Base-by-base conservation (phyloP, 2,113 vertebrate species). In the Origma solitaria region DNA sequence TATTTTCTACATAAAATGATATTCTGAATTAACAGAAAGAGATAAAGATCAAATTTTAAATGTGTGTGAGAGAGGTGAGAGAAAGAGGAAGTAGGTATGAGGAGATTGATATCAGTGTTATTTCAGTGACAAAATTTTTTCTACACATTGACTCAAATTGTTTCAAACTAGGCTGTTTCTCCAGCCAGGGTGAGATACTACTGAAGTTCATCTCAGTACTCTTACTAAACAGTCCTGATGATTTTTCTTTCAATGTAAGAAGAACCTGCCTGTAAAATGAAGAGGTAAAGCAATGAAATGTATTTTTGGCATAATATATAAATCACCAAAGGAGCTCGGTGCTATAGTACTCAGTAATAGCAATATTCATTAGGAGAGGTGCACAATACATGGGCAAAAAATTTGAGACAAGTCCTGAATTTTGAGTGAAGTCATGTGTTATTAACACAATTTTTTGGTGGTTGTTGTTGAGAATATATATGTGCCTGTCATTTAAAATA, bases 391-490 rank as follows among this genome's bases (percentile, higher is more conserved):
- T 9, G 18, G 23, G 18, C 19, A 83, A 75, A 86, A 25, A 44
- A 5, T 4, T 33, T 78, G 42, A 56, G 23, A 61, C 10, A 54
- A 69, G 57, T 44, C 7, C 61, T 47, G 28, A 38, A 37, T 68
- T 64, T n/a, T 73, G 23, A 60, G 25, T 82, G 76, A 50, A 19
- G 1, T 27, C 6, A 0, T 53, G 15, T 31, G 14, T 66, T 79
- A 33, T 8, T 15, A 61, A 38, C 3, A 33, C 0, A 0, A n/a
- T 22, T 60, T 53, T 65, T 50, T 57, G 4, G 9, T 57, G 9
- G 10, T 27, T 57, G 4, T 38, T 38, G 9, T 54, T 73, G 30
- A 54, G 10, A 61, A 82, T 21, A 35, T 30, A 4, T 23, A 42
- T 27, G 17, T 47, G 9, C 16, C 24, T 79, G 13, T n/a, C 19